Conservation (phyloP, 2,113 vertebrate genomes). For the Carassius carassius region DNA sequence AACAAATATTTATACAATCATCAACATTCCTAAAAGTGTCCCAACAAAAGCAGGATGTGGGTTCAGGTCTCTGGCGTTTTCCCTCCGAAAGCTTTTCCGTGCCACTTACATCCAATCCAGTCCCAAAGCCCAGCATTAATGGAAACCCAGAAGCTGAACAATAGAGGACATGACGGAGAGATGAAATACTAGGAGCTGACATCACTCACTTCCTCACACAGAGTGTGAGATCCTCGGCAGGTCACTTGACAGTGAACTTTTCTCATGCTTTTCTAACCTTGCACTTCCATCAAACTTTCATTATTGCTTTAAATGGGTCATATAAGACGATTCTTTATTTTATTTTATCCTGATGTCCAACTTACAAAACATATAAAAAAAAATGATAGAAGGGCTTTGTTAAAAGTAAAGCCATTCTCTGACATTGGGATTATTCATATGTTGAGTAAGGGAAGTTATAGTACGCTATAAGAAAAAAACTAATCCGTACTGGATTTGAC, state of each 20-base stretch:
- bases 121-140: slow-evolving; percentile 48
- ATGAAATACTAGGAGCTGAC: slow-evolving; percentile 56
- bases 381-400: not conserved
- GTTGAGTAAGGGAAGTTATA: not conserved
- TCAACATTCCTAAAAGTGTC: slow-evolving; percentile 66
- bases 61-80: slow-evolving; percentile 59
- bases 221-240: slow-evolving; percentile 49
- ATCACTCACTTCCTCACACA: slow-evolving; percentile 66
- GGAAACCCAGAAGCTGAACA: slow-evolving; percentile 64
- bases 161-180: slow-evolving; percentile 61
- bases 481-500: not conserved
- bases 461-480: not conserved
- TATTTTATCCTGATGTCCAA: not conserved
- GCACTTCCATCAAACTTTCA: not conserved
- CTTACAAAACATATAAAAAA: not conserved
- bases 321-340: not conserved
- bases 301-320: not conserved
- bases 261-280: slow-evolving; percentile 8
- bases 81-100: slow-evolving; percentile 59
- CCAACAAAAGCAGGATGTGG: slow-evolving; percentile 77
- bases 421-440: not conserved
- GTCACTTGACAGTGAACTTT: slow-evolving; percentile 45
- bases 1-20: slow-evolving; percentile 69
- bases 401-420: not conserved
- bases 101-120: slow-evolving; percentile 44